Evolutionary conservation across 1,140 invertebrate species (phyloP), one percentile per base, ranked within the genome.

Genomic region (Laodelphax striatellus): DNA sequence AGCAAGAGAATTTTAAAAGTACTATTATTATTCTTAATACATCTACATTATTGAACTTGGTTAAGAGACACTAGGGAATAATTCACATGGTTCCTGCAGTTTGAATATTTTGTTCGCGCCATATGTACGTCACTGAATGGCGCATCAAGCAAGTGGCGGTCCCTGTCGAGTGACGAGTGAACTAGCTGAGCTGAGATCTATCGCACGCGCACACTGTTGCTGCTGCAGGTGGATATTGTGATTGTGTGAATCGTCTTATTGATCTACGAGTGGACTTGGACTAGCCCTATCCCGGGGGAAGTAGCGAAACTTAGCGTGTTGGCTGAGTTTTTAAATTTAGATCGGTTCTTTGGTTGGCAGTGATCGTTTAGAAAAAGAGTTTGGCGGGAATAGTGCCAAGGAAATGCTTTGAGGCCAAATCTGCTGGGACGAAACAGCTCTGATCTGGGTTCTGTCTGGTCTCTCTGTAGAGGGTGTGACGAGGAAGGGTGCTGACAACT

Each of bases 371-470:
- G 52, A 60, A 60, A 60, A 53, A 44, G 52, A 58, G 55, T 24
- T 57, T 56, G 60, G 55, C 61, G 41, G 58, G 59, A 60, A 55
- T 60, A 22, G 52, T 60, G 59, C 59, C 59, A 60, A 60, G 17
- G 59, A 60, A 46, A 60, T 60, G 59, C 59, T 53, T 50, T 53
- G 17, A 31, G 11, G 59, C 57, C 28, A 50, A 50, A 50, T 50
- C 46, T 13, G 44, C 42, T 16, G 55, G 42, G 42, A 21, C 34
- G 24, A 4, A 28, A n/a, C 56, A 44, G n/a, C 19, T 44, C 22
- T 16, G 44, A 16, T 52, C 52, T 55, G 34, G 52, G 53, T 50
- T 60, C 19, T 22, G 59, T 17, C 16, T 31, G 34, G 16, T 28
- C 52, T 58, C 52, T 58, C 19, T 44, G 57, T 6, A 44, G 42